Evolutionary conservation across 1,140 invertebrate species (phyloP), one percentile per base, ranked within the genome.

Genomic region (Tyrophagus putrescentiae): DNA sequence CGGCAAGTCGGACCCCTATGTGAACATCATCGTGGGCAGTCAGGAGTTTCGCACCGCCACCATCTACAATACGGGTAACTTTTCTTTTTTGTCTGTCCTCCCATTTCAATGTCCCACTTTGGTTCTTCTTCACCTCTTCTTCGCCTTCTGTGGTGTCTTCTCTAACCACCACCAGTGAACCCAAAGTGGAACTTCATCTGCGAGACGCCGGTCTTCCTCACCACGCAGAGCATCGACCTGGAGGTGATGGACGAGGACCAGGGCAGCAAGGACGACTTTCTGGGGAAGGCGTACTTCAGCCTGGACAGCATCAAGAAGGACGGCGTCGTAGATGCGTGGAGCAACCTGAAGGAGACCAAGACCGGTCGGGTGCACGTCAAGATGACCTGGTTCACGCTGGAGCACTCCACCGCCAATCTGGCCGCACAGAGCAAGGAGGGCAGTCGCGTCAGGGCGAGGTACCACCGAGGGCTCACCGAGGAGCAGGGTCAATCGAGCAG

Each of bases 1-100:
- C 75, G 88, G 88, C 66, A 95, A 95, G 75, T 93, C 88, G 3
- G 92, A 96, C 77, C 92, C 92, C 3, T 96, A 96, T 73, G 84
- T 84, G 27, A 79, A 92, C 52, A 78, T 92, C 66, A 83, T 79
- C 73, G 73, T 76, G 65, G 74, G 73, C 23, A 67, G 69, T 5
- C 65, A 70, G 57, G 82, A 85, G 72, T 92, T 87, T 71, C 82
- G 82, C 68, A 95, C 91, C 0, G 79, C 81, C 67, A 86, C 84
- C 7, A 92, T 95, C 65, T 82, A 90, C 67, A 93, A 92, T 71
- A 87, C 83, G 61, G 27, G n/a, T n/a, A n/a, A n/a, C n/a, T n/a
- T n/a, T n/a, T n/a, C n/a, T n/a, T n/a, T n/a, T n/a, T n/a, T n/a
- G n/a, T n/a, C n/a, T n/a, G n/a, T n/a, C n/a, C n/a, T n/a, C n/a